Conservation (phyloP, 1,140 invertebrate genomes). For the Helicorthomorpha holstii region DNA sequence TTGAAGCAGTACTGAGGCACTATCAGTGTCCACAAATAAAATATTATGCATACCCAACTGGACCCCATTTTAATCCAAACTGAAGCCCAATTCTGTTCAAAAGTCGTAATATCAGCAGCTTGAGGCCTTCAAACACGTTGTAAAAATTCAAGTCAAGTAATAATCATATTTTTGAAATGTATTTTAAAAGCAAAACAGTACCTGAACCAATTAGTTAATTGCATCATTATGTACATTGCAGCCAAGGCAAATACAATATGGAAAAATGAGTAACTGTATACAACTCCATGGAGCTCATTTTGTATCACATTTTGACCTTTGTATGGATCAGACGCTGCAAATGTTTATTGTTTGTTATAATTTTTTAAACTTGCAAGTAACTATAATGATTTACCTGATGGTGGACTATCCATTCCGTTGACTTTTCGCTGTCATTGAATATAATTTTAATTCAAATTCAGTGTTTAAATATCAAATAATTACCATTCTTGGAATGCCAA, state of each 20-base stretch:
- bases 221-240: constrained; percentile 31
- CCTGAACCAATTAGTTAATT: constrained; percentile 33
- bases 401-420: too few relatives aligned
- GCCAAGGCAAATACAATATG: constrained; percentile 28
- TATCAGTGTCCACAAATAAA: constrained; percentile 13
- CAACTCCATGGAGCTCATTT: constrained; percentile 24
- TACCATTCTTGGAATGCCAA: neutral
- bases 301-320: too few relatives aligned
- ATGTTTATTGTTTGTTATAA: too few relatives aligned
- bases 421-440: too few relatives aligned
- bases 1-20: neutral
- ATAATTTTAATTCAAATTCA: too few relatives aligned
- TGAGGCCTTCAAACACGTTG: constrained; percentile 14
- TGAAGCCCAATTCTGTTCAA: constrained; percentile 17
- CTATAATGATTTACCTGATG: too few relatives aligned
- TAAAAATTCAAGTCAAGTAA: neutral
- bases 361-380: too few relatives aligned
- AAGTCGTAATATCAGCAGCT: constrained; percentile 13
- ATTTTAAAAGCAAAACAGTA: constrained; percentile 11
- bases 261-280: constrained; percentile 30
- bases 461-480: too few relatives aligned
- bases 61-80: constrained; percentile 21
- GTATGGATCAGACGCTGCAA: too few relatives aligned
- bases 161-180: neutral
- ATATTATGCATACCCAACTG: constrained; percentile 16